A percentile compares a stretch with the other conserved stretches of the same genome.
Evolutionary conservation across 2,113 vertebrate species (phyloP).

Genomic region (Polypterus bichir): DNA sequence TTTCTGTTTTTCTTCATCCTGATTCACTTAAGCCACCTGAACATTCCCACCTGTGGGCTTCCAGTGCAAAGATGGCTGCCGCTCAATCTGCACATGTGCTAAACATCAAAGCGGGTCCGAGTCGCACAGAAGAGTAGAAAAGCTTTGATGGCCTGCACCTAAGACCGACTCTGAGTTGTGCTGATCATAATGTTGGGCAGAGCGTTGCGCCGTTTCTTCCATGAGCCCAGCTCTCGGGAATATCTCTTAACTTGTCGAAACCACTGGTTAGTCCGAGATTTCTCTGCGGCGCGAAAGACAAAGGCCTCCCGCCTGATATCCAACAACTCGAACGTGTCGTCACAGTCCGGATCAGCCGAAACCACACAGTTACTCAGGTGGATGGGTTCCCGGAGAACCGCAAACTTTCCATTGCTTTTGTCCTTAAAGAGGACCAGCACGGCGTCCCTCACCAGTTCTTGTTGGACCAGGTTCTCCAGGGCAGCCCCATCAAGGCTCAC

Average conservation of each 20-base stretch:
- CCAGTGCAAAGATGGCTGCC: too few species aligned
- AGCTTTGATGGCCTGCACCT: conserved; percentile 27
- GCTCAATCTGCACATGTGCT: too few species aligned
- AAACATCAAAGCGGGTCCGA: too few species aligned
- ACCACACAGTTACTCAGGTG: conserved; percentile 74
- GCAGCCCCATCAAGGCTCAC: conserved; percentile 30
- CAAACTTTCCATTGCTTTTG: conserved; percentile 77
- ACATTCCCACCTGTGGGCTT: too few species aligned
- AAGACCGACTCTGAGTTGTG: conserved; percentile 65
- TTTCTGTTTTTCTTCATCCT: too few species aligned
- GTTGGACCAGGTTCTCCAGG: conserved; percentile 13
- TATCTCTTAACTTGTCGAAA: conserved; percentile 69
- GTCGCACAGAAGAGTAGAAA: too few species aligned
- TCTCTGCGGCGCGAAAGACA: conserved; percentile 71
- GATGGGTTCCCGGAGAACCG: conserved; percentile 73
- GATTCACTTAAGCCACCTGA: too few species aligned
- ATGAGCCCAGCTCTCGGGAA: conserved; percentile 65
- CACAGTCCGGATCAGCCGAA: conserved; percentile 65
- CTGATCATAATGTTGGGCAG: conserved; percentile 90
- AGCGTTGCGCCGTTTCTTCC: conserved; percentile 76
- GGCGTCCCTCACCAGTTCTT: conserved; percentile 55
- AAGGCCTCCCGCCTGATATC: conserved; percentile 76
- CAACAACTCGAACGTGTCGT: conserved; percentile 77
- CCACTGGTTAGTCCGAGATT: conserved; percentile 77
- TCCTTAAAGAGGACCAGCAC: conserved; percentile 79